Conservation (phyloP, 2,113 vertebrate genomes). For the Macrotus californicus region DNA sequence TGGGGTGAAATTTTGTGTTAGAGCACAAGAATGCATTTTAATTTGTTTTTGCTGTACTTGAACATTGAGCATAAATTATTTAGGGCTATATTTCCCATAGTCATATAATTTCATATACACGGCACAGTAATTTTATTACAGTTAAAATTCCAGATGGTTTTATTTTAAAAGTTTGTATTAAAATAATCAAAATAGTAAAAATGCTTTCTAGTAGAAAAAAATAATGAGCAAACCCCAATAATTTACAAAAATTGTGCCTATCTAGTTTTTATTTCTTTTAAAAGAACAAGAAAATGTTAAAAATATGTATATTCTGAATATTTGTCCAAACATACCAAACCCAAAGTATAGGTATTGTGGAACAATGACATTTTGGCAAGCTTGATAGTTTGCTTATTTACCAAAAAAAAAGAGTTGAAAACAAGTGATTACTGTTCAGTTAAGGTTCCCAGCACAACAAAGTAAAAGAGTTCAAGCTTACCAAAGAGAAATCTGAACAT, state of each 20-base stretch:
- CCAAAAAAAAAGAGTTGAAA: not conserved
- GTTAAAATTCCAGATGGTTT: not conserved
- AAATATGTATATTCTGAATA: not conserved
- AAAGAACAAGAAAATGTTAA: not conserved
- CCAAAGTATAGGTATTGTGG: not conserved
- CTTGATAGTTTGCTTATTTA: not conserved
- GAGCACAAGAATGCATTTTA: not conserved
- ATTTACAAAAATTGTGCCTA: not conserved
- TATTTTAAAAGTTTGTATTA: not conserved
- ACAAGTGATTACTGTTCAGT: not conserved
- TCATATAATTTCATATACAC: not conserved
- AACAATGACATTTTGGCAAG: not conserved
- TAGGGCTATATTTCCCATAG: not conserved
- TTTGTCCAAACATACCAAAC: not conserved
- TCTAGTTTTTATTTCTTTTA: conserved; percentile 1
- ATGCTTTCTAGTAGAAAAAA: not conserved
- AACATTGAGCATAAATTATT: not conserved
- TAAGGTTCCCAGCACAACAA: not conserved
- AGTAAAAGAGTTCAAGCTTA: not conserved
- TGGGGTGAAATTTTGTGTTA: not conserved
- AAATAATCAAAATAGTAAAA: conserved; percentile 2
- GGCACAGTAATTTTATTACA: not conserved
- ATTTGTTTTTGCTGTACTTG: not conserved
- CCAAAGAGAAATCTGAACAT: not conserved
- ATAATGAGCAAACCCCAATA: not conserved